A percentile compares a stretch with the other conserved stretches of the same genome.
Conservation (phyloP, 2,797 vertebrate genomes). For the Numenius phaeopus region DNA sequence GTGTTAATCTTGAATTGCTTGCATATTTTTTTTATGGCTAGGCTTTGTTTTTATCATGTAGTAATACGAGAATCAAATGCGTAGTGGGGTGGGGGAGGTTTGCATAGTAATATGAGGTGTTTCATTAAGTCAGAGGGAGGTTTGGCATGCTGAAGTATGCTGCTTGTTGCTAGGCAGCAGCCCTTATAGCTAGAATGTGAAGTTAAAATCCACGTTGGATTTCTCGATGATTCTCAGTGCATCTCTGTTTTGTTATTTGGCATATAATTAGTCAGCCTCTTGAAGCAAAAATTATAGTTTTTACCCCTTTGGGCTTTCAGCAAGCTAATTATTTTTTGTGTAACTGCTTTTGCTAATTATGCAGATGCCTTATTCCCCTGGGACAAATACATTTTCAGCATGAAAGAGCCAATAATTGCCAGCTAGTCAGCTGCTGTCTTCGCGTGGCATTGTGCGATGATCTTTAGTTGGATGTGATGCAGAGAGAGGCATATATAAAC, state of each 20-base stretch:
- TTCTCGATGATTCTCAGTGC: conserved; percentile 56
- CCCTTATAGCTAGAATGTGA: conserved; percentile 62
- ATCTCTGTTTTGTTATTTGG: conserved; percentile 47
- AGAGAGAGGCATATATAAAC: neutral
- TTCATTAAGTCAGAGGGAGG: conserved; percentile 49
- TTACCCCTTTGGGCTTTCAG: conserved; percentile 58
- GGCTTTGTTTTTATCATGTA: conserved; percentile 13
- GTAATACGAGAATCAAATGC: neutral
- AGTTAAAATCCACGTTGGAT: conserved; percentile 66
- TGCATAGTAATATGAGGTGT: conserved; percentile 37
- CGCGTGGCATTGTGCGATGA: neutral
- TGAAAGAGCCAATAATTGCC: conserved; percentile 74
- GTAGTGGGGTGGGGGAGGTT: neutral
- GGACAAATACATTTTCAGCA: conserved; percentile 72
- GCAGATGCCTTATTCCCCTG: conserved; percentile 63
- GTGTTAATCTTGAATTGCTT: neutral
- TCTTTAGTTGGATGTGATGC: conserved; percentile 55
- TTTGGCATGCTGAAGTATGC: conserved; percentile 53
- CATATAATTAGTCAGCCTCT: conserved; percentile 76
- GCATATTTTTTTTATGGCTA: neutral
- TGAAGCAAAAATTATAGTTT: conserved; percentile 77
- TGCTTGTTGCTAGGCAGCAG: conserved; percentile 79
- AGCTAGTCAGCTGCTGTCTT: conserved; percentile 55
- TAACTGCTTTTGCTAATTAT: conserved; percentile 72
- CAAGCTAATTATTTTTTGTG: conserved; percentile 76